Evolutionary conservation across 1,140 invertebrate genomes (phyloP), one percentile per base, ranked within the genome.

Genomic region (Anagrus nilaparvatae): DNA sequence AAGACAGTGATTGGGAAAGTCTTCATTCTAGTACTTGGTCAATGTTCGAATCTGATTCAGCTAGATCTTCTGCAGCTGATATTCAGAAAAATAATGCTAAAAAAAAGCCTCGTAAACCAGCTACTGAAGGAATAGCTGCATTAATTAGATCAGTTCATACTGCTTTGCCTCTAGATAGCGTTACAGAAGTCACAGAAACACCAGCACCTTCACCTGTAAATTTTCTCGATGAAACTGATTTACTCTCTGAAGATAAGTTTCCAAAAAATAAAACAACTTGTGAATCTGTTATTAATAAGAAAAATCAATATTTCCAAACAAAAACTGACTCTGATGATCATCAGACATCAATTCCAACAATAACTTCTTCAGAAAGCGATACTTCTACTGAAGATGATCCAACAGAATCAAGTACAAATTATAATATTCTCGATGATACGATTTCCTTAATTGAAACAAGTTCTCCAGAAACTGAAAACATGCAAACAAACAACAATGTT

Each of bases 81-180:
- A 4, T 5, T 9, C 10, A n/a, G 7, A 9, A 14, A 14, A 5
- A 46, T 43, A 13, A 43, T 54, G 13, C 57, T 40, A 34, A 53
- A 56, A 12, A 75, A 72, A 47, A 69, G 65, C 32, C 60, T 66
- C 4, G n/a, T n/a, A 75, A 76, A 50, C 63, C 61, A 7, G 55
- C 61, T 33, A 73, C 69, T 41, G 72, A 78, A 51, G 62, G 67
- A 3, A 78, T 81, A 69, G 76, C 75, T 3, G 74, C 77, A 8
- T 57, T 82, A 16, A 78, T 78, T 2, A 64, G 74, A 44, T 78
- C 77, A 5, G 69, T 81, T 5, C 76, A 77, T 32, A 73, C 70
- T n/a, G 41, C 50, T 45, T 38, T 56, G 17, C 52, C 57, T 9
- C 54, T 81, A 6, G 74, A 76, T 27, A 71, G 71, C 37, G 73